Percentiles rank a stretch among this genome's conserved stretches.
These are phyloP conservation scores for Pipistrellus kuhlii DNA, from an alignment of 2,797 vertebrate species.

Conservation along the genomic window DNA sequence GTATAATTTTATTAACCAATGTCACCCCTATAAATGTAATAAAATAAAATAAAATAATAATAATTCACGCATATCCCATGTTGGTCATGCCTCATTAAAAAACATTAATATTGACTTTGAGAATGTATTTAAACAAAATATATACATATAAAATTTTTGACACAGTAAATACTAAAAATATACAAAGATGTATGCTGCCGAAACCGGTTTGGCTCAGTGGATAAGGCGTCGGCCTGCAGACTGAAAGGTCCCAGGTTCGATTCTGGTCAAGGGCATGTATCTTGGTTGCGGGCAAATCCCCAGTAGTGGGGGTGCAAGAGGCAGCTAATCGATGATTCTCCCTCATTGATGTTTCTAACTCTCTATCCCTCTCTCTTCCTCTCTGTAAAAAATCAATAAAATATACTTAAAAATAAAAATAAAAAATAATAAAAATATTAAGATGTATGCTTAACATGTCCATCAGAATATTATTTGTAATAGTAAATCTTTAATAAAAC, in stretches of 20 bases:
- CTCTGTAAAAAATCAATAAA: no score
- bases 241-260: no score
- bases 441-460: neutral
- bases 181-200: neutral
- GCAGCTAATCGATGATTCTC: no score
- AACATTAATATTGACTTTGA: neutral
- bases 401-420: no score
- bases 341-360: no score
- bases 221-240: no score
- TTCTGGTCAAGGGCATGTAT: no score
- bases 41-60: neutral
- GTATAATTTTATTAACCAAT: neutral
- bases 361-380: no score
- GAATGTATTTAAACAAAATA: slow-evolving; percentile 46
- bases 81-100: neutral
- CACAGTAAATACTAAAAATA: slow-evolving; percentile 8
- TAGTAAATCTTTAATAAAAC: slow-evolving; percentile 18
- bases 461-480: neutral
- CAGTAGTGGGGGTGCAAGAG: no score
- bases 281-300: no score
- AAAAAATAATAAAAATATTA: slow-evolving; percentile 1
- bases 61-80: neutral
- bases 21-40: neutral
- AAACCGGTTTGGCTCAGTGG: no score
- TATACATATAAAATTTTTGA: neutral